phyloP scores from a whole-genome alignment of 2,113 vertebrate genomes.

The Lycaon pictus region DNA sequence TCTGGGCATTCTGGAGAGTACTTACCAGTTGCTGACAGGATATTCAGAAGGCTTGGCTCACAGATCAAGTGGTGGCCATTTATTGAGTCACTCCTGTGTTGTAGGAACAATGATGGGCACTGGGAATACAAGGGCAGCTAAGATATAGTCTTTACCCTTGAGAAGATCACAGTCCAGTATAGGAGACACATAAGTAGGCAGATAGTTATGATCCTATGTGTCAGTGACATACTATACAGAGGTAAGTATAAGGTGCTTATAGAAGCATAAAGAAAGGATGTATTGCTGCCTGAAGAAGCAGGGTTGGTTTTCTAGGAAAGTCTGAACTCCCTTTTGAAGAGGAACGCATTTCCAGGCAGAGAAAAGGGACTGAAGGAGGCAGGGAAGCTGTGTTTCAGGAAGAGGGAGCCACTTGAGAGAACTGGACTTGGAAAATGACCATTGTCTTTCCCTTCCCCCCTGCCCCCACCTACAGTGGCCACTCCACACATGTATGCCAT shows the following conservation, averaged over 20 bases:
- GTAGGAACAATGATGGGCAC: background rate
- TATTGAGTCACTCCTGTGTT: background rate
- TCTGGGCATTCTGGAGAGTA: background rate
- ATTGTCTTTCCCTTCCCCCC: background rate
- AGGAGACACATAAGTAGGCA: background rate
- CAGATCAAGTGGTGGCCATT: background rate
- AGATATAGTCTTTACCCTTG: background rate
- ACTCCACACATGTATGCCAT: background rate
- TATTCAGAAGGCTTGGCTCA: background rate
- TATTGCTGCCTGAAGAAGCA: no score
- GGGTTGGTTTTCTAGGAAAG: background rate
- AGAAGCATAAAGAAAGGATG: fast-evolving
- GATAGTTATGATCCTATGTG: background rate
- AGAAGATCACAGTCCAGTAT: background rate
- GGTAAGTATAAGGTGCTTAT: no score
- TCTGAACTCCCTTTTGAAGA: background rate
- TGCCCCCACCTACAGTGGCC: no score
- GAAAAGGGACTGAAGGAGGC: background rate
- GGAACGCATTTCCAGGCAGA: background rate
- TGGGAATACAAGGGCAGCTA: background rate
- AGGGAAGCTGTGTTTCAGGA: background rate
- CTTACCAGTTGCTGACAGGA: background rate
- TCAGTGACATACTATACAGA: background rate
- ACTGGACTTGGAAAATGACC: background rate
- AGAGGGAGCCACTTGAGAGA: background rate